Conservation (phyloP, 2,113 vertebrate species). For the Oriolus oriolus region DNA sequence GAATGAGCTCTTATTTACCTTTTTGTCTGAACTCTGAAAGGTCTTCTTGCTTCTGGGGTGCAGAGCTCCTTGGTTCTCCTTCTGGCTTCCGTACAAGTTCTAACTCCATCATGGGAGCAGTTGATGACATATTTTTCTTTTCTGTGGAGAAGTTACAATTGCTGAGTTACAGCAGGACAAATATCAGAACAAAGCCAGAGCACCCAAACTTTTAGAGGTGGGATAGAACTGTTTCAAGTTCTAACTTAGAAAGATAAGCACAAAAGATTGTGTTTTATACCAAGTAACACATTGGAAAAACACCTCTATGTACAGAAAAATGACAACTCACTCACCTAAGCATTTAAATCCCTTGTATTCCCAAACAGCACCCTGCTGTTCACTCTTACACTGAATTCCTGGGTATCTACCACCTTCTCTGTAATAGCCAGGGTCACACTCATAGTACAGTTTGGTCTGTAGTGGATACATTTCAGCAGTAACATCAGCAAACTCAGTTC, state of each 20-base stretch:
- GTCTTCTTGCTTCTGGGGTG: background rate
- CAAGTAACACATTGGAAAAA: background rate
- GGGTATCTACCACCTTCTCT: background rate
- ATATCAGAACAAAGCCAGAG: background rate
- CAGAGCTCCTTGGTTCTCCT: background rate
- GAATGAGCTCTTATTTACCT: background rate
- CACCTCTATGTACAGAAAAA: background rate
- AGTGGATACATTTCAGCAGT: background rate
- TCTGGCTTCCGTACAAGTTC: background rate
- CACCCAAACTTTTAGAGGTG: background rate
- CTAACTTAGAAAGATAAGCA: background rate
- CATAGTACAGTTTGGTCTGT: background rate
- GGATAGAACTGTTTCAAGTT: background rate
- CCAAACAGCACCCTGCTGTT: background rate
- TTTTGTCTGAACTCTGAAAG: background rate
- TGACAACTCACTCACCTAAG: background rate
- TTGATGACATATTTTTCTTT: background rate
- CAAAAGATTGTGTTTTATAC: background rate
- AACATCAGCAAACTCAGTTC: background rate
- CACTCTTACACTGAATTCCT: background rate
- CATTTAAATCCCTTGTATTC: background rate
- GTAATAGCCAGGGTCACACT: background rate
- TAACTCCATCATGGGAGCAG: accelerated
- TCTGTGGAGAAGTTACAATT: background rate
- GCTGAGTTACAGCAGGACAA: background rate